Conservation (phyloP, 1,140 invertebrate genomes). For the Drosophila hydei region DNA sequence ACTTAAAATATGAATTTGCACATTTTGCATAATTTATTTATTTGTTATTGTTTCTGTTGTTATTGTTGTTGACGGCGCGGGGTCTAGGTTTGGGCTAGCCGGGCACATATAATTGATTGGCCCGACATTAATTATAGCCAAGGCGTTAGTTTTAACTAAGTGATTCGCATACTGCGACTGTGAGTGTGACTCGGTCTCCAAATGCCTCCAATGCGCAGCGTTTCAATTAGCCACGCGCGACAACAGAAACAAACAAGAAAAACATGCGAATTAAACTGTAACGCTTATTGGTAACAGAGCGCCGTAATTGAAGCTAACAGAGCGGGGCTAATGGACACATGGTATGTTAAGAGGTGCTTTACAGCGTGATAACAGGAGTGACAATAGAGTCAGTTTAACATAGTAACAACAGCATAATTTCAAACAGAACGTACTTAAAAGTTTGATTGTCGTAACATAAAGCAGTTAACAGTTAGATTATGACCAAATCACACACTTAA, state of each 20-base stretch:
- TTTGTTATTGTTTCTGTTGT: constrained; percentile 9
- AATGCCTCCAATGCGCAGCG: constrained; percentile 45
- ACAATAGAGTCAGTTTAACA: background rate
- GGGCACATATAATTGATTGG: constrained; percentile 66
- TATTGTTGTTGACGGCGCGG: constrained; percentile 49
- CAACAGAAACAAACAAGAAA: constrained; percentile 28
- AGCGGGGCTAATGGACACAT: background rate
- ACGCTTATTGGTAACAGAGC: constrained; percentile 3
- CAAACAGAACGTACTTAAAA: no score
- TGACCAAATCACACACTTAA: no score
- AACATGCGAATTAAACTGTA: constrained; percentile 52
- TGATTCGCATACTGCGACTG: constrained; percentile 38
- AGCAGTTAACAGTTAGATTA: no score
- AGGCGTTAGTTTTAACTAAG: constrained; percentile 46
- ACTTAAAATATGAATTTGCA: constrained; percentile 65
- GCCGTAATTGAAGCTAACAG: background rate
- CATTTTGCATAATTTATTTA: constrained; percentile 74
- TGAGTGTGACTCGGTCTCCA: constrained; percentile 3
- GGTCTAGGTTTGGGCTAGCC: background rate
- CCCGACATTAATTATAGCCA: constrained; percentile 63
- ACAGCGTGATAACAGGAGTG: no score
- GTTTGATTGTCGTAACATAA: no score
- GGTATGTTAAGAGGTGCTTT: no score
- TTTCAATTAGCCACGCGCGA: constrained; percentile 44
- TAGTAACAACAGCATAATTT: no score